A percentile compares a stretch with the other conserved stretches of the same genome.
These are phyloP conservation scores for Lysiphlebus fabarum DNA, from an alignment of 1,140 invertebrate genomes.

Conservation along the genomic window DNA sequence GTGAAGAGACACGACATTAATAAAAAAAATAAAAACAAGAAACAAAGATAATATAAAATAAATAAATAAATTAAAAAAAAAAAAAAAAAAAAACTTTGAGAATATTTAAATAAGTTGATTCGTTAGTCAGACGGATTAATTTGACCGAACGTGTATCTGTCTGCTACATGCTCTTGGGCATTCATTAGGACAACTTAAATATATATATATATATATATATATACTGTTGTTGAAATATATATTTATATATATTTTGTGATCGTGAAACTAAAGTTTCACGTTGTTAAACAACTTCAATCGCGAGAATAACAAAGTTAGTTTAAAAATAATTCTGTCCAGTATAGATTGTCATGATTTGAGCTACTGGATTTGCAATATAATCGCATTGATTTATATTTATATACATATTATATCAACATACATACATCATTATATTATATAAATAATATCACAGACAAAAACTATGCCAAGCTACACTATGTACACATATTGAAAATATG, in stretches of 20 bases:
- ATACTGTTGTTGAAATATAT: background rate
- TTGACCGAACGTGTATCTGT: conserved; percentile 25
- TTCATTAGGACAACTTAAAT: conserved; percentile 26
- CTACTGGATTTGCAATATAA: too few relatives aligned
- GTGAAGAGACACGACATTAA: background rate
- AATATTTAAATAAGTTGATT: conserved; percentile 34
- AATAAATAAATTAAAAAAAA: background rate
- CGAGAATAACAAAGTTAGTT: too few relatives aligned
- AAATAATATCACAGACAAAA: too few relatives aligned
- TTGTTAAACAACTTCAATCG: conserved; percentile 12
- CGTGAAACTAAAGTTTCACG: conserved; percentile 14
- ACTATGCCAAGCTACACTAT: too few relatives aligned
- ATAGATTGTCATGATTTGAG: too few relatives aligned
- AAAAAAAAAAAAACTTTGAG: conserved; percentile 7
- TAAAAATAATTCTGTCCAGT: too few relatives aligned
- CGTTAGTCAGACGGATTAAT: conserved; percentile 37
- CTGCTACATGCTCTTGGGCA: conserved; percentile 16
- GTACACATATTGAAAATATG: too few relatives aligned
- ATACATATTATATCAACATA: too few relatives aligned
- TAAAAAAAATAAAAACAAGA: conserved; percentile 3
- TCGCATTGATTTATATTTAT: too few relatives aligned
- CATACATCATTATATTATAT: too few relatives aligned
- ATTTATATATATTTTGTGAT: too few relatives aligned
- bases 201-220: background rate
- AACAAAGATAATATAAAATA: conserved; percentile 7